phyloP scores from a whole-genome alignment of 2,113 vertebrate species.

The Paratilapia polleni region DNA sequence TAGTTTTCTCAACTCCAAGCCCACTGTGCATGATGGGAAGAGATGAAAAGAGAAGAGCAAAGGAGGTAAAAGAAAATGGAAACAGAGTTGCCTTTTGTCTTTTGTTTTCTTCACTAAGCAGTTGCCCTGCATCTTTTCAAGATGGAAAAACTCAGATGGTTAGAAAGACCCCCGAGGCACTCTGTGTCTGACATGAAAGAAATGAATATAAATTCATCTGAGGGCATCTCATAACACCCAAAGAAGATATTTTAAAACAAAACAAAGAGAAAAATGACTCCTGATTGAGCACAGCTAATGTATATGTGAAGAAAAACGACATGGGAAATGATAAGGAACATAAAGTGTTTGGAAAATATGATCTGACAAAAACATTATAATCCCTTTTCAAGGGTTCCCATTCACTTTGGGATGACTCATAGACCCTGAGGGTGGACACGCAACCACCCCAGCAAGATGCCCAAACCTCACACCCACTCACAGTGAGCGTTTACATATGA shows the following conservation, averaged over 20 bases:
- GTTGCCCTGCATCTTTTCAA: background rate
- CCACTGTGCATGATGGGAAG: background rate
- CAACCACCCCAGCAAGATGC: background rate
- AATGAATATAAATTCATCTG: background rate
- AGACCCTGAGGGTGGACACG: background rate
- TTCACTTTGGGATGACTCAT: conserved; percentile 17
- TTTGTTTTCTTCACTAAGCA: conserved; percentile 8
- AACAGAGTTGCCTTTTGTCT: background rate
- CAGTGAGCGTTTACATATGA: conserved; percentile 10
- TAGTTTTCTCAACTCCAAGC: background rate
- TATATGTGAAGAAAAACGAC: background rate
- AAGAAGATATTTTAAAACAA: background rate
- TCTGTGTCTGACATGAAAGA: background rate
- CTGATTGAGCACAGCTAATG: background rate
- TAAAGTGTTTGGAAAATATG: conserved; percentile 1
- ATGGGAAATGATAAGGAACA: background rate
- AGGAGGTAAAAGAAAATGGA: background rate
- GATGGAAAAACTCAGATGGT: background rate
- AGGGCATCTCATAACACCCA: background rate
- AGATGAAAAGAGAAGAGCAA: background rate
- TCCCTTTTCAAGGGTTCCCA: background rate
- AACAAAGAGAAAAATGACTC: conserved; percentile 4
- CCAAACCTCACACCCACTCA: conserved; percentile 15
- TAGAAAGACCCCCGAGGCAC: background rate
- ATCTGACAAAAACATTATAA: background rate